Conservation (phyloP, 1,140 invertebrate species). For the Drosophila guanche region DNA sequence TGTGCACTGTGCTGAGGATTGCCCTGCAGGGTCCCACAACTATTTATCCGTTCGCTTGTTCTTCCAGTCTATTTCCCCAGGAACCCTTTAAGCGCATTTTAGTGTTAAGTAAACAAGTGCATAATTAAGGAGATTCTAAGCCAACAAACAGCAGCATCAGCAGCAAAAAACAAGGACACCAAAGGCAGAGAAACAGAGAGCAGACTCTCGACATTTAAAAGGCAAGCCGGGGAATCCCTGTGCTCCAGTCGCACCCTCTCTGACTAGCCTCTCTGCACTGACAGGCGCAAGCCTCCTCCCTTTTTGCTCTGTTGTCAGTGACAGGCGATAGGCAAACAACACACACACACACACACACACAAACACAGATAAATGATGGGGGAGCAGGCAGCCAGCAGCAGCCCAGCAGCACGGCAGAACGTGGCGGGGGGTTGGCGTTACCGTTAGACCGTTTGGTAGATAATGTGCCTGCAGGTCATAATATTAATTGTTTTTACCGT, state of each 20-base stretch:
- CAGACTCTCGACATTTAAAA: constrained; percentile 51
- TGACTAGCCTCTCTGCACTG: neutral
- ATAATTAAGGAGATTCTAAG: constrained; percentile 61
- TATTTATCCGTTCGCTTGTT: constrained; percentile 29
- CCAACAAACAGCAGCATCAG: constrained; percentile 36
- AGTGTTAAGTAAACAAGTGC: constrained; percentile 60
- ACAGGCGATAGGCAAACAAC: constrained; percentile 67
- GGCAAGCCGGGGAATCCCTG: constrained; percentile 27
- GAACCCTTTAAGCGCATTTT: constrained; percentile 53
- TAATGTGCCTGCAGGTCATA: constrained; percentile 80
- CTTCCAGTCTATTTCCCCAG: constrained; percentile 46
- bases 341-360: constrained; percentile 18
- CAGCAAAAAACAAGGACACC: constrained; percentile 22
- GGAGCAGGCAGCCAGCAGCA: neutral
- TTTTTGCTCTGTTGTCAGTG: constrained; percentile 60
- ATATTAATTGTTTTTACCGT: constrained; percentile 78
- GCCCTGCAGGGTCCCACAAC: constrained; percentile 11
- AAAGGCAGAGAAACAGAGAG: neutral
- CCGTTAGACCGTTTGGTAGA: constrained; percentile 26
- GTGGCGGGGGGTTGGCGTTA: neutral
- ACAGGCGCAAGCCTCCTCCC: constrained; percentile 11
- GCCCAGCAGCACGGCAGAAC: neutral
- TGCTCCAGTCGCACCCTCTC: neutral
- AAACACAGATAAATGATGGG: constrained; percentile 3
- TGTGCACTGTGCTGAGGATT: too few species aligned